phyloP scores from a whole-genome alignment of 1,140 invertebrate species.

The Megalopta genalis region DNA sequence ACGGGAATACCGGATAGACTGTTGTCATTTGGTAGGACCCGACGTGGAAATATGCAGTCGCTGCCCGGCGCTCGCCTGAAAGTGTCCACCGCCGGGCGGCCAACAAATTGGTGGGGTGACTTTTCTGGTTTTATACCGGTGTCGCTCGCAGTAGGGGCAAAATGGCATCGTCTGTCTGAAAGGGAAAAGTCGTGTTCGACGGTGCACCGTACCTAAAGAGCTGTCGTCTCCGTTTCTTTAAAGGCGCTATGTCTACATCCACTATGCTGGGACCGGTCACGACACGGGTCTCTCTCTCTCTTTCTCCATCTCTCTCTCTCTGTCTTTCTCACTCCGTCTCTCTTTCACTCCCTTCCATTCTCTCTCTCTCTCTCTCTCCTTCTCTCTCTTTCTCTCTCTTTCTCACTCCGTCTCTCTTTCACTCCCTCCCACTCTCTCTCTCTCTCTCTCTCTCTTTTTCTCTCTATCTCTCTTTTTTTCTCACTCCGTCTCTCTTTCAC shows the following conservation, averaged over 20 bases:
- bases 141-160: constrained; percentile 54
- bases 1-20: constrained; percentile 44
- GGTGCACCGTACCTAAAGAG: constrained; percentile 56
- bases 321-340: too few species aligned
- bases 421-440: too few species aligned
- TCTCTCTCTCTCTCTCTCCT: too few species aligned
- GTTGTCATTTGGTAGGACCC: constrained; percentile 48
- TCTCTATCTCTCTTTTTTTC: neutral
- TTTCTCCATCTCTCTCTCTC: too few species aligned
- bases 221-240: constrained; percentile 61
- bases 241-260: constrained; percentile 49
- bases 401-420: too few species aligned
- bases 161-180: constrained; percentile 38
- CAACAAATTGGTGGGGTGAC: constrained; percentile 68
- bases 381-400: neutral
- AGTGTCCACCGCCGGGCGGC: constrained; percentile 37
- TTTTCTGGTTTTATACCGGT: constrained; percentile 43
- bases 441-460: too few species aligned
- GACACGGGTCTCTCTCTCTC: neutral
- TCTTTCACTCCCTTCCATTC: too few species aligned
- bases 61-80: neutral
- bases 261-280: neutral
- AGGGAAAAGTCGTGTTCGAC: constrained; percentile 62
- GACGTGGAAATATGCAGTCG: constrained; percentile 40
- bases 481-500: too few species aligned